These are phyloP conservation scores for Erebia palarica DNA, from an alignment of 2,888 invertebrate species.

Conservation along the genomic window DNA sequence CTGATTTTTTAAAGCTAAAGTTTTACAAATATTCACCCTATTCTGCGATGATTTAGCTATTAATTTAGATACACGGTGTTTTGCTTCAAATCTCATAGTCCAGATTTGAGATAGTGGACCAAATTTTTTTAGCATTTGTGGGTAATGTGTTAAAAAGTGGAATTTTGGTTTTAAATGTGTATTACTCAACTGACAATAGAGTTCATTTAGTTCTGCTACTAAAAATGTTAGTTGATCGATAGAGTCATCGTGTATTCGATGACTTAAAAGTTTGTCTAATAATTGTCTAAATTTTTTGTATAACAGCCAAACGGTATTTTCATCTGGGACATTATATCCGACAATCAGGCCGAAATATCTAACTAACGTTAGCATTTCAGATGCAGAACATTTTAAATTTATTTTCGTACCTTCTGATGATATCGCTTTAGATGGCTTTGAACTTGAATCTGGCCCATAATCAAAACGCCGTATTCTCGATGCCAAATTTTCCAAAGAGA, in stretches of 20 bases:
- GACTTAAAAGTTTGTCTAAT: neutral
- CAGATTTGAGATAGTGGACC: neutral
- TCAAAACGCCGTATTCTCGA: neutral
- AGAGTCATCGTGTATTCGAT: neutral
- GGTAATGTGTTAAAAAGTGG: neutral
- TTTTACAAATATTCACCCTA: neutral
- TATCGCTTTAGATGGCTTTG: neutral
- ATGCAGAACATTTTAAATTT: neutral
- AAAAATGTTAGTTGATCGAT: neutral
- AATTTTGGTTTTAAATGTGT: neutral
- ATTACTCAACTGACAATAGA: neutral
- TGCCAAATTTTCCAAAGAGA: neutral
- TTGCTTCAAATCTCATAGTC: neutral
- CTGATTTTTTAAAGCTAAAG: neutral
- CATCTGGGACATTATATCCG: constrained; percentile 1
- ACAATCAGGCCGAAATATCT: neutral
- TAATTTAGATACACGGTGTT: neutral
- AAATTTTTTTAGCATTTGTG: neutral
- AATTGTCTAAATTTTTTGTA: neutral
- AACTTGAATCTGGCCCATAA: neutral
- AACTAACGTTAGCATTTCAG: neutral
- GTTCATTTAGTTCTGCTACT: neutral
- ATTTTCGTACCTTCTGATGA: neutral
- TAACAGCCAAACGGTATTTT: neutral
- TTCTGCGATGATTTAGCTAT: neutral